These are phyloP conservation scores for Morpho achilles DNA, from an alignment of 2,888 invertebrate genomes.

Conservation along the genomic window DNA sequence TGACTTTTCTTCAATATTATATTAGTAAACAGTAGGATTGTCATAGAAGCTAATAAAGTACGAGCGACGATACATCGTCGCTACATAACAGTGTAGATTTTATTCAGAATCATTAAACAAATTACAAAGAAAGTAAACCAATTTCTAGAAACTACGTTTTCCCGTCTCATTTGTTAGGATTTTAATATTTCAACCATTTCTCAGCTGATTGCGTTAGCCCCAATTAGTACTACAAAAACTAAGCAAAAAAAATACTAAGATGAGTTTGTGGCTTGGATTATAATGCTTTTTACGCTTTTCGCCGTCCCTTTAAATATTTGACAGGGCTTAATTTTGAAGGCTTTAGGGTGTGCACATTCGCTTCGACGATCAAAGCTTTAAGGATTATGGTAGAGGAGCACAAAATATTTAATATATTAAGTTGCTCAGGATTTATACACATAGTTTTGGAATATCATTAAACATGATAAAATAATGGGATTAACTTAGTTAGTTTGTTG, in stretches of 20 bases:
- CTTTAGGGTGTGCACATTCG: slow-evolving; percentile 2
- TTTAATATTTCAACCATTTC: slow-evolving; percentile 22
- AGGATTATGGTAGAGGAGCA: no score
- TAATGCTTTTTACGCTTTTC: neutral
- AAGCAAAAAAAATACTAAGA: slow-evolving; percentile 4
- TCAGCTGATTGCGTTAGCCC: slow-evolving; percentile 23
- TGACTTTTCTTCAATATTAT: no score
- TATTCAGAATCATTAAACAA: slow-evolving; percentile 9
- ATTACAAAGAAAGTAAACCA: slow-evolving; percentile 14
- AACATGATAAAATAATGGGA: no score
- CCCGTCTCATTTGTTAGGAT: slow-evolving; percentile 11
- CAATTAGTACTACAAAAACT: slow-evolving; percentile 14
- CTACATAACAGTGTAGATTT: no score
- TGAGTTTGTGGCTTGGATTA: neutral
- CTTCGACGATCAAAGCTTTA: slow-evolving; percentile 6
- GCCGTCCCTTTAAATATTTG: slow-evolving; percentile 7
- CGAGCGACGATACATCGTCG: no score
- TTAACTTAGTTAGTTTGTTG: no score
- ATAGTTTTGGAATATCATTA: no score
- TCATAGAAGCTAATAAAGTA: no score
- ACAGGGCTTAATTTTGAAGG: slow-evolving; percentile 16
- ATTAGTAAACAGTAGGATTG: no score
- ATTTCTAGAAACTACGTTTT: slow-evolving; percentile 10
- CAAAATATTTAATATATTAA: no score
- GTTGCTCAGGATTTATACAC: no score